phyloP scores from a whole-genome alignment of 2,888 invertebrate species.

The Drosophila setosimentum region DNA sequence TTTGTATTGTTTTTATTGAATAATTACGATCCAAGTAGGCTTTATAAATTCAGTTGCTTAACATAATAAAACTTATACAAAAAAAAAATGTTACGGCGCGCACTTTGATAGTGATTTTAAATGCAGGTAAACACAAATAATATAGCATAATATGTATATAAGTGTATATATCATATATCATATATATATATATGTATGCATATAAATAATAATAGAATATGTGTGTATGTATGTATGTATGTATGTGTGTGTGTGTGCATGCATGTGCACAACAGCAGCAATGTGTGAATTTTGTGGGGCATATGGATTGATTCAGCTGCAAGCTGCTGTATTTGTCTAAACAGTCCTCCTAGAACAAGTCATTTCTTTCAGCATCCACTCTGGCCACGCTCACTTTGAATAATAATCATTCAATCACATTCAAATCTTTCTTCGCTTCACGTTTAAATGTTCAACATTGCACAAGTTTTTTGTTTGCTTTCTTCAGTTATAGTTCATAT shows the following conservation, averaged over 20 bases:
- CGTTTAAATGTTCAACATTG: slow-evolving; percentile 72
- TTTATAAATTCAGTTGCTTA: slow-evolving; percentile 67
- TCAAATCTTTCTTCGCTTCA: slow-evolving; percentile 42
- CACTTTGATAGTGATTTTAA: slow-evolving; percentile 51
- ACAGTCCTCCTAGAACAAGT: slow-evolving; percentile 6
- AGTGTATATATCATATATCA: slow-evolving; percentile 31
- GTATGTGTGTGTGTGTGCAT: slow-evolving; percentile 1
- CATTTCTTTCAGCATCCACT: slow-evolving; percentile 5
- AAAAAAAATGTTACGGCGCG: slow-evolving; percentile 44
- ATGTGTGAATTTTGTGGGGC: slow-evolving; percentile 36
- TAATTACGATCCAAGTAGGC: slow-evolving; percentile 33
- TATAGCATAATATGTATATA: slow-evolving; percentile 60
- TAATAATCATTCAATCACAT: slow-evolving; percentile 32
- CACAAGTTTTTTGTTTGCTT: slow-evolving; percentile 67
- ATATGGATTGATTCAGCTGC: slow-evolving; percentile 14
- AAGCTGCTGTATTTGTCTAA: slow-evolving; percentile 11
- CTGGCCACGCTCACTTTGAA: slow-evolving; percentile 33
- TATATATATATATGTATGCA: slow-evolving; percentile 30
- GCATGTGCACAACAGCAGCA: slow-evolving; percentile 66
- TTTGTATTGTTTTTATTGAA: slow-evolving; percentile 28
- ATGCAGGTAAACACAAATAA: slow-evolving; percentile 74
- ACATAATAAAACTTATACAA: slow-evolving; percentile 59
- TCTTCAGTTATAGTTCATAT: slow-evolving; percentile 30
- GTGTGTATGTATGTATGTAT: slow-evolving; percentile 8
- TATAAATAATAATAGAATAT: slow-evolving; percentile 49